Evolutionary conservation across 2,797 vertebrate species (phyloP).

Genomic region (Aplochiton taeniatus): DNA sequence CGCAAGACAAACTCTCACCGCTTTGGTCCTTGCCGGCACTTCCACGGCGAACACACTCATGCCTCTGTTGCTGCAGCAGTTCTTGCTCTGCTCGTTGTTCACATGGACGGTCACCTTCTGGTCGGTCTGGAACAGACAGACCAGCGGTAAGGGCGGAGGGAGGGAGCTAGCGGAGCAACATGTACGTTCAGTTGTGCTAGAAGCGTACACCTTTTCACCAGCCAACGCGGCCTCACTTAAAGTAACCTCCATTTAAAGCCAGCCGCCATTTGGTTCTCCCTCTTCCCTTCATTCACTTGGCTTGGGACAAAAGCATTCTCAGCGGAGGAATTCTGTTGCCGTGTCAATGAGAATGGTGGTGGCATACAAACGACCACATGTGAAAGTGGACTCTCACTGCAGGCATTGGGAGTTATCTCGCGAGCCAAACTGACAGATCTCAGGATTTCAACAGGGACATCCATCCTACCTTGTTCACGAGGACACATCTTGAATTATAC

Average conservation of each 20-base stretch:
- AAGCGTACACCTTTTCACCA: too few relatives aligned
- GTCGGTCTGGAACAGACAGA: conserved; percentile 78
- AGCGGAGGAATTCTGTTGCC: conserved; percentile 49
- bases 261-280: neutral
- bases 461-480: too few relatives aligned
- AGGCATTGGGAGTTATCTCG: neutral
- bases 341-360: conserved; percentile 28
- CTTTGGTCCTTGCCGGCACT: conserved; percentile 84
- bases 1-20: conserved; percentile 69
- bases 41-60: conserved; percentile 89
- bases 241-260: too few relatives aligned
- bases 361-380: conserved; percentile 52
- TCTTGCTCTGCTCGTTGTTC: conserved; percentile 88
- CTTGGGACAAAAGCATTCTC: conserved; percentile 23
- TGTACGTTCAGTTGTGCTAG: neutral
- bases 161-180: neutral
- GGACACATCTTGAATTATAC: too few relatives aligned
- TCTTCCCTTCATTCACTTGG: neutral
- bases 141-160: neutral
- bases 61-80: conserved; percentile 86
- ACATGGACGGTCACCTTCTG: conserved; percentile 88
- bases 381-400: conserved; percentile 1
- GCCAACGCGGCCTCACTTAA: too few relatives aligned
- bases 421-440: too few relatives aligned
- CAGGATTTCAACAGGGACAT: too few relatives aligned